Percentiles rank a stretch among this genome's conserved stretches.
These are phyloP conservation scores for Bambusicola thoracicus DNA, from an alignment of 2,113 vertebrate species.

Conservation along the genomic window DNA sequence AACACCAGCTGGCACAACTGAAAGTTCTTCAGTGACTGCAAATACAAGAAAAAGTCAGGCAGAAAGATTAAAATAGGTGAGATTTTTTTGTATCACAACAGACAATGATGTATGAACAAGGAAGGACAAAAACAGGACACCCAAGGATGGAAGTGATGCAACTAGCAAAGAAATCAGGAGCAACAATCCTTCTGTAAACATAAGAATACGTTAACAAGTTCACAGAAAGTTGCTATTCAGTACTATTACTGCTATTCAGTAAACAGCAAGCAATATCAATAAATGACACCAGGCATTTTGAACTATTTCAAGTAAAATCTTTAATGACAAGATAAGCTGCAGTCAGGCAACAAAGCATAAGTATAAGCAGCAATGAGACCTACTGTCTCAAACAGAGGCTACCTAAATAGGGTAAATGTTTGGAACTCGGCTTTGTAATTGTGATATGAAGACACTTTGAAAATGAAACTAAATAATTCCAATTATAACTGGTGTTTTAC, in stretches of 20 bases:
- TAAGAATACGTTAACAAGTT: rapidly evolving
- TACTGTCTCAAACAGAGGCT: not conserved
- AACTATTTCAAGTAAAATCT: not conserved
- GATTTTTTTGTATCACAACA: not conserved
- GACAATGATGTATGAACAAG: not conserved
- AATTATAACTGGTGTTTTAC: not conserved
- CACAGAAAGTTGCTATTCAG: not conserved
- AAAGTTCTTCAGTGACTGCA: not conserved
- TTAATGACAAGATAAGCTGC: not conserved
- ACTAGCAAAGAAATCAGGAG: not conserved
- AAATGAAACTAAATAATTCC: not conserved
- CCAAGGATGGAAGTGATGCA: not conserved
- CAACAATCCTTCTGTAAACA: not conserved
- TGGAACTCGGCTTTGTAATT: not conserved
- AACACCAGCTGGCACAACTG: not conserved
- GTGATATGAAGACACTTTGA: not conserved
- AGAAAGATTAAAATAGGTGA: not conserved
- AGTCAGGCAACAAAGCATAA: not conserved
- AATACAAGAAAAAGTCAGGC: not conserved
- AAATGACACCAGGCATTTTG: not conserved
- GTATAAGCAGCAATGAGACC: not conserved
- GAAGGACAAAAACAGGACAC: not conserved
- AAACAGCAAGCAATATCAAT: not conserved
- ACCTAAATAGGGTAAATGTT: not conserved
- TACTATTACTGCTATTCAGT: not conserved